Percentiles rank a stretch among this genome's conserved stretches.
These are phyloP conservation scores for Slavum lentiscoides DNA, from an alignment of 2,888 invertebrate species.

Conservation along the genomic window DNA sequence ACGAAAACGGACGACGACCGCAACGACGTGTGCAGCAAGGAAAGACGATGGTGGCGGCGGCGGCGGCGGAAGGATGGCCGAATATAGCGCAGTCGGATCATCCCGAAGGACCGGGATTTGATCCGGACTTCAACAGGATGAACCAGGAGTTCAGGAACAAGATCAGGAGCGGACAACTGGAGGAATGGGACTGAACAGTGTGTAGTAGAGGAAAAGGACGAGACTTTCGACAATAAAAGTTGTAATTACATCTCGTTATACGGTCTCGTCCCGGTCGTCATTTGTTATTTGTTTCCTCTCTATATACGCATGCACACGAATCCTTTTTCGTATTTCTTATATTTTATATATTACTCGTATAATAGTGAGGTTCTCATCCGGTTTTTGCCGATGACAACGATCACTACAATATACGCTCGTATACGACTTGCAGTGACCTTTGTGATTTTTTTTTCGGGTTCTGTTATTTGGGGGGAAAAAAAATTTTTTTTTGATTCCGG, in stretches of 20 bases:
- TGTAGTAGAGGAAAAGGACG: no score
- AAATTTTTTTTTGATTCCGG: no score
- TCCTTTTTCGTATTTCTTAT: no score
- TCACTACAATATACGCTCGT: no score
- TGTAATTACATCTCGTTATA: slow-evolving; percentile 22
- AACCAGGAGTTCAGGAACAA: slow-evolving; percentile 30
- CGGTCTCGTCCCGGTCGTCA: not conserved
- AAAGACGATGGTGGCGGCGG: not conserved
- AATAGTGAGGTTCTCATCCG: no score
- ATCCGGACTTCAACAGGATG: slow-evolving; percentile 25
- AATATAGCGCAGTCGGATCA: slow-evolving; percentile 5
- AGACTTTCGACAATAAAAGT: not conserved
- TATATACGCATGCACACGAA: not conserved
- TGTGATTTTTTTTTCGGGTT: no score
- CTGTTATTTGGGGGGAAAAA: no score
- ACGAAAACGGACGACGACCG: not conserved
- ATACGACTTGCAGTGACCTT: not conserved
- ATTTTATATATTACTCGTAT: no score
- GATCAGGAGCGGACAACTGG: slow-evolving; percentile 20
- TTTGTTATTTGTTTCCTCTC: not conserved
- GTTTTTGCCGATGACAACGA: no score
- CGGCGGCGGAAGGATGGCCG: not conserved
- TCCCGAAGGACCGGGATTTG: slow-evolving; percentile 22
- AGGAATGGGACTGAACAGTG: slow-evolving; percentile 29
- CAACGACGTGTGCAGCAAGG: no score